These are phyloP conservation scores for Rhyacophila evoluta DNA, from an alignment of 2,888 invertebrate species.

Conservation along the genomic window DNA sequence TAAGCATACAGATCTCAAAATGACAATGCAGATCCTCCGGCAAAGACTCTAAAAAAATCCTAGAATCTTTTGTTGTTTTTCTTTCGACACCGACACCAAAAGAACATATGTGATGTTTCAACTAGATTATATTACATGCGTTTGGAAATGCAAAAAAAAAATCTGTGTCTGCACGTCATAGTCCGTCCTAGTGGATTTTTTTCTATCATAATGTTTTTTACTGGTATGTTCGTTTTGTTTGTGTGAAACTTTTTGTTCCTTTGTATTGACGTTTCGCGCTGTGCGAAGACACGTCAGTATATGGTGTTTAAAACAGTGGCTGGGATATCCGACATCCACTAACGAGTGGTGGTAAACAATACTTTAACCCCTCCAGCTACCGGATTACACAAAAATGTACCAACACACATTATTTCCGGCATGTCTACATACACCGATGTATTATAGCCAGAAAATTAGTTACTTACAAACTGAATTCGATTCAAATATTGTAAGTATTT, in stretches of 20 bases:
- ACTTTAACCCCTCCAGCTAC: background rate
- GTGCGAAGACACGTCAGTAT: background rate
- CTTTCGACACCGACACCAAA: background rate
- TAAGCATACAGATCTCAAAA: background rate
- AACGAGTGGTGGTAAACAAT: background rate
- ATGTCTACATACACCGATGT: background rate
- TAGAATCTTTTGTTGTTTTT: background rate
- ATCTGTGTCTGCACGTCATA: conserved; percentile 4
- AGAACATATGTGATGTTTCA: conserved; percentile 9
- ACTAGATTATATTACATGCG: conserved; percentile 6
- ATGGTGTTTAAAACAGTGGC: background rate
- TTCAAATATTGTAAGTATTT: background rate
- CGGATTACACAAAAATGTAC: background rate
- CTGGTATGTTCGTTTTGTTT: conserved; percentile 8
- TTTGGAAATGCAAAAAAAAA: background rate
- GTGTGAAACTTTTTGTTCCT: background rate
- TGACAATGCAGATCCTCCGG: conserved; percentile 2
- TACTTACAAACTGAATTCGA: background rate
- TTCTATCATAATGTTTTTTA: background rate
- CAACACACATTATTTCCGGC: background rate
- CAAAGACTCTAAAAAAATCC: background rate
- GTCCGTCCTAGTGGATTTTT: conserved; percentile 11
- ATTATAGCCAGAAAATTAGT: background rate
- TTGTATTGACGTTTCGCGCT: background rate
- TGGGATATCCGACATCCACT: background rate